These are phyloP conservation scores for Lota lota DNA, from an alignment of 2,113 vertebrate genomes.

Conservation along the genomic window DNA sequence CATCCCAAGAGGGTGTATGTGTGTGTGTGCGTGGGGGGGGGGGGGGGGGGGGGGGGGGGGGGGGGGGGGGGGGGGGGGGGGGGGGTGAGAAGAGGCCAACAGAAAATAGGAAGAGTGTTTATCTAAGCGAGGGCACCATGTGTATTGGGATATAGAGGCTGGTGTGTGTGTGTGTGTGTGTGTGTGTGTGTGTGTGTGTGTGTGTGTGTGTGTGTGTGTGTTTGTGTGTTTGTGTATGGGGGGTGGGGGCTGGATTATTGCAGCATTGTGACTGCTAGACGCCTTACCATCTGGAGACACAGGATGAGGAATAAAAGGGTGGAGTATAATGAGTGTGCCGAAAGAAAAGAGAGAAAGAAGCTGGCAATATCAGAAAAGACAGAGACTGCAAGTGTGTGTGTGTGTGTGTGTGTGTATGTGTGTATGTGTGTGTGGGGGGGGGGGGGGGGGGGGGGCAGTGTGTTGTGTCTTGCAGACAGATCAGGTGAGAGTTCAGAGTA, in stretches of 20 bases:
- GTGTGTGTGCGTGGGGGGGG: neutral
- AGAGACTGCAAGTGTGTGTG: slow-evolving; percentile 1
- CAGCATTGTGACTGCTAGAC: slow-evolving; percentile 62
- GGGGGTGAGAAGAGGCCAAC: slow-evolving; percentile 32
- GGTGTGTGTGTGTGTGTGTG: no score
- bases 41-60: slow-evolving; percentile 6
- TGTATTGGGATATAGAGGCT: slow-evolving; percentile 41
- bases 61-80: neutral
- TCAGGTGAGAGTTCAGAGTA: no score
- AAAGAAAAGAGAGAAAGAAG: slow-evolving; percentile 32
- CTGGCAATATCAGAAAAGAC: slow-evolving; percentile 2
- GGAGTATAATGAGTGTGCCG: slow-evolving; percentile 47
- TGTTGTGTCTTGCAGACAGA: no score
- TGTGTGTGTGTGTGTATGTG: slow-evolving; percentile 17
- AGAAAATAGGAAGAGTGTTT: slow-evolving; percentile 64
- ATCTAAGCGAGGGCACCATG: slow-evolving; percentile 59
- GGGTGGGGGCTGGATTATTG: slow-evolving; percentile 40
- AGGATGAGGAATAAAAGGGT: slow-evolving; percentile 34
- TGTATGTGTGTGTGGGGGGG: neutral
- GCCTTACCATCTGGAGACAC: slow-evolving; percentile 64
- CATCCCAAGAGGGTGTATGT: neutral
- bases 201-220: no score
- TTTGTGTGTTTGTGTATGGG: neutral
- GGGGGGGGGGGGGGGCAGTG: neutral
- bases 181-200: no score